Conservation (phyloP, 2,888 invertebrate genomes). For the Campopleginae sp. region DNA sequence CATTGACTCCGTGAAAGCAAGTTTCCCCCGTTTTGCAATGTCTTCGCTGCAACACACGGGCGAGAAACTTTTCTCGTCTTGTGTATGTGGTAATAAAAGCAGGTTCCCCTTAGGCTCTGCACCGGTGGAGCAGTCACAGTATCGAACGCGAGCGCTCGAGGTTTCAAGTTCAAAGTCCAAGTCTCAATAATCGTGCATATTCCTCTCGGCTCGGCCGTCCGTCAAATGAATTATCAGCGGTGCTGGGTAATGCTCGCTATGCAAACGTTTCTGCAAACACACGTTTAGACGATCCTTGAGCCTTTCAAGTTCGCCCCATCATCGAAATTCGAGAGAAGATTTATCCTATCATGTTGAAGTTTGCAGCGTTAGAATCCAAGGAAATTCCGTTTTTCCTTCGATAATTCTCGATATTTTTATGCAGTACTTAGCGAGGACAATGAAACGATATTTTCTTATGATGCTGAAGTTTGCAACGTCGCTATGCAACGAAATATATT, state of each 20-base stretch:
- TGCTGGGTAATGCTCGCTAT: background rate
- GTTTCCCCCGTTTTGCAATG: conserved; percentile 41
- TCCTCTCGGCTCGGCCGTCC: background rate
- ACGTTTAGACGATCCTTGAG: background rate
- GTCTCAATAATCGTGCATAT: background rate
- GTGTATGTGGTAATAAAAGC: conserved; percentile 78
- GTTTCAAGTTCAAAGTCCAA: conserved; percentile 15
- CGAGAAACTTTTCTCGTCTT: conserved; percentile 65
- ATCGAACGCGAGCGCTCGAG: background rate
- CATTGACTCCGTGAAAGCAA: conserved; percentile 75
- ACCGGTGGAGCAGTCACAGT: background rate
- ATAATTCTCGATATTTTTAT: too few species aligned
- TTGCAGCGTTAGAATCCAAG: too few species aligned
- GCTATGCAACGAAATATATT: too few species aligned
- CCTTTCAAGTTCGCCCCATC: background rate
- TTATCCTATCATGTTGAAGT: too few species aligned
- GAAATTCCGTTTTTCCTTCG: too few species aligned
- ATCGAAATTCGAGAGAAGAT: background rate
- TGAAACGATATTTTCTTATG: too few species aligned
- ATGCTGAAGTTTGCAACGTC: too few species aligned
- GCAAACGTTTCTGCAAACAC: background rate
- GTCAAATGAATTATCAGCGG: background rate
- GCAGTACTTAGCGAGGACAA: too few species aligned
- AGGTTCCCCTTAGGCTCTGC: conserved; percentile 32
- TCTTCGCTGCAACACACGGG: conserved; percentile 5